Percentiles rank a stretch among this genome's conserved stretches.
Evolutionary conservation across 2,797 vertebrate genomes (phyloP).

Genomic region (Pangasius krempfi): DNA sequence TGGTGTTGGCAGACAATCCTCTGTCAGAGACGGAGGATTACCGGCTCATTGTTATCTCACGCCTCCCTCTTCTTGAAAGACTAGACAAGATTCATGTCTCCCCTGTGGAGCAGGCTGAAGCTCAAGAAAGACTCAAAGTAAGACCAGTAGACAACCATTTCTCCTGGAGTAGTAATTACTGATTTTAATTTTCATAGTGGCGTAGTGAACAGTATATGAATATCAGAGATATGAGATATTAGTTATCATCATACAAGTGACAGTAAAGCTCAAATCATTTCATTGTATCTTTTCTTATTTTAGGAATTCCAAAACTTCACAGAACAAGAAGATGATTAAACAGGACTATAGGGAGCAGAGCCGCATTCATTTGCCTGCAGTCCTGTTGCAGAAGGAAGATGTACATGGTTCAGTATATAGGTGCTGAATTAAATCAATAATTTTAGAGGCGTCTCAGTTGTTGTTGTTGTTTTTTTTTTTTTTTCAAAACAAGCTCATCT

Average conservation of each 20-base stretch:
- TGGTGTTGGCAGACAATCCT: constrained; percentile 87
- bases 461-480: neutral
- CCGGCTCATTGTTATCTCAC: constrained; percentile 74
- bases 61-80: constrained; percentile 78
- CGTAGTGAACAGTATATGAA: neutral
- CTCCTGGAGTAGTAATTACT: neutral
- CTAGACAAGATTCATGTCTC: constrained; percentile 84
- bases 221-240: neutral
- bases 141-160: too few relatives aligned
- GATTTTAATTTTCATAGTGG: neutral
- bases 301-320: constrained; percentile 55
- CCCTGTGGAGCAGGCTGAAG: constrained; percentile 78
- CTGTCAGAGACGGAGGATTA: constrained; percentile 75
- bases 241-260: neutral
- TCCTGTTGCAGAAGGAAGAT: neutral
- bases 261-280: neutral
- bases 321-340: constrained; percentile 51
- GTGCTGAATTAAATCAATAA: neutral
- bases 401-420: neutral
- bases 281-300: constrained; percentile 22
- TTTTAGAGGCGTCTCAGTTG: neutral
- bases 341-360: neutral
- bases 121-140: constrained; percentile 67
- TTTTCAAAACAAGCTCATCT: neutral
- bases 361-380: constrained; percentile 5